Conservation (phyloP, 2,797 vertebrate genomes). For the Miichthys miiuy region DNA sequence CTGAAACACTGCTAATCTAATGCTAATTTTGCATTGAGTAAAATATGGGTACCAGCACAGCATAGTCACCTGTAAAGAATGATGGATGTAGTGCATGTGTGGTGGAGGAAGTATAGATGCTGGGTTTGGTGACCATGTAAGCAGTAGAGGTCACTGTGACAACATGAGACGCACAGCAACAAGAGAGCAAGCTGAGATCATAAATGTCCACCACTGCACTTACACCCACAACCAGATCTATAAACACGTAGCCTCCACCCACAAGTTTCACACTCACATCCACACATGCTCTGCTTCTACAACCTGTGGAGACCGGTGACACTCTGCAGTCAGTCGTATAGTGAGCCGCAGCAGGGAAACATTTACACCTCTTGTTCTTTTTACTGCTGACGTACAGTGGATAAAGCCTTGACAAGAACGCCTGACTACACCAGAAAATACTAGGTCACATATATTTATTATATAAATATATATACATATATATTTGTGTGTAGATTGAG, state of each 20-base stretch:
- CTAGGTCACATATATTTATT: not conserved
- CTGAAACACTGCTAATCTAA: no score
- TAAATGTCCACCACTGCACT: constrained; percentile 7
- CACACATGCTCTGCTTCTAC: constrained; percentile 15
- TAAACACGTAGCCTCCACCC: constrained; percentile 10
- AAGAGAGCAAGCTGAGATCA: constrained; percentile 42
- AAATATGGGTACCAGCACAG: not conserved
- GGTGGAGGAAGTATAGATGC: constrained; percentile 7
- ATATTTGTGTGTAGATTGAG: not conserved
- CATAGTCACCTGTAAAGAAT: not conserved
- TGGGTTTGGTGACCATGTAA: constrained; percentile 40
- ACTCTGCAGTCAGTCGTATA: constrained; percentile 45
- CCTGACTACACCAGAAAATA: not conserved
- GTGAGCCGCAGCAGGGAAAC: constrained; percentile 44
- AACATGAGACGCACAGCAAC: constrained; percentile 63
- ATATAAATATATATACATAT: no score
- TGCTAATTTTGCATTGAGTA: not conserved
- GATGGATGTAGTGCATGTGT: not conserved
- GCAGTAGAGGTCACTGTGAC: constrained; percentile 82
- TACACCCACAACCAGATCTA: constrained; percentile 15
- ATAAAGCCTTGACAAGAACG: constrained; percentile 3
- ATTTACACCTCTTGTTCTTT: constrained; percentile 41
- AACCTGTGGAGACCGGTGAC: constrained; percentile 38
- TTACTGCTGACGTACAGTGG: constrained; percentile 3
- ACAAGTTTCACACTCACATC: constrained; percentile 1